Conservation (phyloP, 2,888 invertebrate genomes). For the Plusia festucae region DNA sequence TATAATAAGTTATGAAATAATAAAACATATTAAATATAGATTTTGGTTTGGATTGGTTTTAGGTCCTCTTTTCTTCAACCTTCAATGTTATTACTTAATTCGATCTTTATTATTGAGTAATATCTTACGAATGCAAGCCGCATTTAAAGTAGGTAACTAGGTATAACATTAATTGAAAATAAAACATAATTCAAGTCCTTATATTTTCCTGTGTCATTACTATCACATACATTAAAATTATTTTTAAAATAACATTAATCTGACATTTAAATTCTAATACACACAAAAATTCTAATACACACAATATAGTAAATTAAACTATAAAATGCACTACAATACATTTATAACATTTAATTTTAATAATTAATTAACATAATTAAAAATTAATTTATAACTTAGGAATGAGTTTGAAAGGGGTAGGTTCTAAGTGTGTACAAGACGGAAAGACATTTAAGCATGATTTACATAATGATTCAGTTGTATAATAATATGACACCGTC, state of each 20-base stretch:
- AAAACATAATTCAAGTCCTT: conserved; percentile 51
- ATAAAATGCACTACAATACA: conserved; percentile 25
- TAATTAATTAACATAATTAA: conserved; percentile 18
- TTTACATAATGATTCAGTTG: conserved; percentile 35
- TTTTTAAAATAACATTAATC: conserved; percentile 22
- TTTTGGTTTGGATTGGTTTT: neutral
- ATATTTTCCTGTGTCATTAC: conserved; percentile 47
- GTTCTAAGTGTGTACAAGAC: conserved; percentile 10
- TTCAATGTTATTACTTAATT: neutral
- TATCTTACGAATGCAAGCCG: neutral
- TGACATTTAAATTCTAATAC: conserved; percentile 11
- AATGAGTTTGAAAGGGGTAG: conserved; percentile 35
- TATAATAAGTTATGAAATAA: conserved; percentile 55
- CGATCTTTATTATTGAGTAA: neutral
- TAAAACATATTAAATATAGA: conserved; percentile 21
- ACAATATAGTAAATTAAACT: conserved; percentile 12
- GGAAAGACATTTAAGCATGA: conserved; percentile 20
- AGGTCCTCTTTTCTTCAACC: neutral
- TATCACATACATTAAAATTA: conserved; percentile 39
- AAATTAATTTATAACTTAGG: conserved; percentile 31
- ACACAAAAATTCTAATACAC: neutral
- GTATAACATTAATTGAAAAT: conserved; percentile 61
- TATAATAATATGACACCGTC: conserved; percentile 32
- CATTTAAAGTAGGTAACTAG: neutral
- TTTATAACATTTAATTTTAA: conserved; percentile 18